Evolutionary conservation across 2,797 vertebrate species (phyloP).

Genomic region (Eidolon dupreanum): DNA sequence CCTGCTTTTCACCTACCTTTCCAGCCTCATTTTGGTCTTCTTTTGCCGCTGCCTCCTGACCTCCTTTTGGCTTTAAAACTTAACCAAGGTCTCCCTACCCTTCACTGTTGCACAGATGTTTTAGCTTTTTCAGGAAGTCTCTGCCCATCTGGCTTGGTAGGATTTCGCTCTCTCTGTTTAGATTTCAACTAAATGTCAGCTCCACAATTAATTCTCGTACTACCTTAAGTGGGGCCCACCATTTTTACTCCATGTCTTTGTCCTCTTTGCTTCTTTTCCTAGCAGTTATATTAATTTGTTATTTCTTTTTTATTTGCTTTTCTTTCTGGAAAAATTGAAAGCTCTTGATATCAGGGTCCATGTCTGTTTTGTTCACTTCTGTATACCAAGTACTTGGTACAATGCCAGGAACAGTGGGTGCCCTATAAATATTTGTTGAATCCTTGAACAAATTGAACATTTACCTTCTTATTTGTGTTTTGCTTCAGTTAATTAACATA

Average conservation of each 20-base stretch:
- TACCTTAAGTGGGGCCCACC: not conserved
- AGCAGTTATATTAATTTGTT: not conserved
- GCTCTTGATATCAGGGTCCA: not conserved
- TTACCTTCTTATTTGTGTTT: not conserved
- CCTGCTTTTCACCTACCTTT: not conserved
- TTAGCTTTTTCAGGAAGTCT: not conserved
- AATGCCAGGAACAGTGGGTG: no score
- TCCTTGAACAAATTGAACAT: not conserved
- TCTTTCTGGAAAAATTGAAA: not conserved
- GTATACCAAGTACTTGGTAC: not conserved
- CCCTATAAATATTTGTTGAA: not conserved
- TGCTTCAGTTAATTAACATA: not conserved
- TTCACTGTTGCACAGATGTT: rapidly evolving
- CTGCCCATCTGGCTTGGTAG: not conserved
- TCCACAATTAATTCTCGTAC: not conserved
- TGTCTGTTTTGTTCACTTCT: not conserved
- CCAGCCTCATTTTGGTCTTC: not conserved
- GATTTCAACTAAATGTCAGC: not conserved
- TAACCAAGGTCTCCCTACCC: not conserved
- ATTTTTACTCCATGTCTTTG: not conserved
- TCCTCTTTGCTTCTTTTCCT: not conserved
- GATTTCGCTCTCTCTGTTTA: not conserved
- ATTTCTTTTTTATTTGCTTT: not conserved
- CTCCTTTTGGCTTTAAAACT: not conserved
- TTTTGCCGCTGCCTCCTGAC: not conserved